Evolutionary conservation across 2,888 invertebrate genomes (phyloP), one percentile per base, ranked within the genome.

Genomic region (Erebia epiphron): DNA sequence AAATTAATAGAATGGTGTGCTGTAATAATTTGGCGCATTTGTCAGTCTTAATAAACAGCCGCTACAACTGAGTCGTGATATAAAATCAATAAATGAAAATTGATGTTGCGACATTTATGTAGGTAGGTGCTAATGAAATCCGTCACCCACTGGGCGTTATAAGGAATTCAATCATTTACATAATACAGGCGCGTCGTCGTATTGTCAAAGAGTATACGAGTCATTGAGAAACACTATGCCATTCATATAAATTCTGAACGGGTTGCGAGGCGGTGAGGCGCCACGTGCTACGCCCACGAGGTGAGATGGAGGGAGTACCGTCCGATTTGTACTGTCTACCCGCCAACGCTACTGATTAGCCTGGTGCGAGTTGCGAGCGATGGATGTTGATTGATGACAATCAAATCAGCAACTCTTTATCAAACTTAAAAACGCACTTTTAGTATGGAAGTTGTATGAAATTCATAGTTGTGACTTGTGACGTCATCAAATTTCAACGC

Each of bases 311-410:
- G 79, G 84, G 86, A 86, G 82, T 84, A 76, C 62, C 75, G 82
- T 78, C 84, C 82, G 82, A 83, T 85, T 87, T 85, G 83, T 83
- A 57, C 74, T 71, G 73, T 73, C 72, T 72, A 75, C 67, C 78
- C 72, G 77, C 75, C 77, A 76, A 56, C 68, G 68, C 66, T 10
- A 60, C 76, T 74, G 67, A 21, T 50, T 68, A 14, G 49, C 61
- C 70, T 46, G 60, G 71, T 67, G 60, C 21, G 58, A 68, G n/a
- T 10, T 41, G 60, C 21, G 54, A 60, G 41, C 46, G 58, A 14
- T 14, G n/a, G 35, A n/a, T n/a, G 14, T 35, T 35, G 10, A 52
- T 5, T 5, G 11, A 11, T 11, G 1, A 1, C 1, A n/a, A n/a
- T 50, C 4, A 7, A 26, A 26, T 26, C 26, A 26, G 26, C 26